These are phyloP conservation scores for Amazona guildingii DNA, from an alignment of 2,113 vertebrate species.

Conservation along the genomic window DNA sequence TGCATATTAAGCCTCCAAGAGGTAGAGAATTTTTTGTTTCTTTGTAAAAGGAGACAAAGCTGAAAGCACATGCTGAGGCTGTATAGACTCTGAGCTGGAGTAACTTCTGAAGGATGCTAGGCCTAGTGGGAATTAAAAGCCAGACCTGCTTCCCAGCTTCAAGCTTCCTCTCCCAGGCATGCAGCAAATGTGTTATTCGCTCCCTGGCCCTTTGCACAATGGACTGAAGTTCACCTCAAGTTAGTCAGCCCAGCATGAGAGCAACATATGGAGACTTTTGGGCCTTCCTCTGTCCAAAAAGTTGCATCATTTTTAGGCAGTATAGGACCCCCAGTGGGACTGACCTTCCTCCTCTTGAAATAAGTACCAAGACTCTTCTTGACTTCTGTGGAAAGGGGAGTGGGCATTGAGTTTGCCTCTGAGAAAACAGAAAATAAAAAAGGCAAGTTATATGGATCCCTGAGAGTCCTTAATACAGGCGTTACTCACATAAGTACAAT, in stretches of 20 bases:
- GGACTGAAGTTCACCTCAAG: constrained; percentile 7
- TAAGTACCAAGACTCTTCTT: neutral
- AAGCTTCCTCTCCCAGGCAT: constrained; percentile 9
- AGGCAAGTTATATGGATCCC: neutral
- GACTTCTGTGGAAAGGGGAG: neutral
- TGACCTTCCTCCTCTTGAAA: neutral
- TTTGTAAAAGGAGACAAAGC: neutral
- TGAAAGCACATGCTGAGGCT: neutral
- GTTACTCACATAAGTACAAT: constrained; percentile 19
- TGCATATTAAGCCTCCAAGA: neutral
- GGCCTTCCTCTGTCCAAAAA: neutral
- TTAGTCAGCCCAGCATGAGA: constrained; percentile 14
- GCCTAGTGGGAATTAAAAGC: neutral
- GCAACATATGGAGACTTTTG: neutral
- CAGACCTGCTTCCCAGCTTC: neutral
- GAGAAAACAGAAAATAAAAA: neutral
- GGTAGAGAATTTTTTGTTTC: neutral
- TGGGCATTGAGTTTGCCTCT: neutral
- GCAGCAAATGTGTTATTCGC: neutral
- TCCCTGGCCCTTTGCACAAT: neutral
- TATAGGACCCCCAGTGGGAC: neutral
- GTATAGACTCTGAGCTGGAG: neutral
- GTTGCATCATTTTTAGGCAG: constrained; percentile 18
- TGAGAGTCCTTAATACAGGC: neutral
- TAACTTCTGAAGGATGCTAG: neutral